Base-by-base conservation (phyloP, 2,888 invertebrate genomes). In the Leptopilina myrica region DNA sequence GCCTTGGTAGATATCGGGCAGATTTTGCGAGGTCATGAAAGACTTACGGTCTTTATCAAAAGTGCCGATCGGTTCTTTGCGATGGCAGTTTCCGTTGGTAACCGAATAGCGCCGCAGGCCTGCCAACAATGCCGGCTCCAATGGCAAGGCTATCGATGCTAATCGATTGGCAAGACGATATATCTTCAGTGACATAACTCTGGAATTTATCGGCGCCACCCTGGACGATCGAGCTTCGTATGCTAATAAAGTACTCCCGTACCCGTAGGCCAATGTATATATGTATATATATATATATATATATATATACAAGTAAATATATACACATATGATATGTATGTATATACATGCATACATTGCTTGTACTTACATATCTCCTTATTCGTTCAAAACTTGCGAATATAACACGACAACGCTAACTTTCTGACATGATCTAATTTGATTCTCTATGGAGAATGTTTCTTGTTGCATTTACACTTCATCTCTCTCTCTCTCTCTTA, bases 141-240 rank as follows among this genome's bases (percentile, higher is more conserved):
- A 85, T 86, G 84, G 89, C 84, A 85, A 84, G 87, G 85, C 89
- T 88, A 89, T 88, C 88, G 88, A 86, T 88, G 89, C 87, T 89
- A 89, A 89, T 89, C 89, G 89, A 89, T 89, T 86, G 86, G 81
- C 78, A 56, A 78, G 85, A 79, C 87, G 87, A 88, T 88, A 88
- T 89, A 87, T 89, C 89, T 87, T 82, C 84, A 86, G 86, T 88
- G 88, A 89, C 89, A 88, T 89, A 89, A 89, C 88, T 86, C 84
- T 85, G 85, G 87, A 88, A 88, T 89, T 89, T 88, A 88, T 89
- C 86, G 88, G 84, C 85, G 87, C 87, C 86, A 86, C 84, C 82
- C 86, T 85, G 85, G 83, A 85, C 79, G 81, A 46, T 80, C 78
- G 81, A 76, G 82, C 84, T 83, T 85, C 84, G 84, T 87, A 87